These are phyloP conservation scores for Synodontis membranacea DNA, from an alignment of 2,113 vertebrate species.

Conservation along the genomic window DNA sequence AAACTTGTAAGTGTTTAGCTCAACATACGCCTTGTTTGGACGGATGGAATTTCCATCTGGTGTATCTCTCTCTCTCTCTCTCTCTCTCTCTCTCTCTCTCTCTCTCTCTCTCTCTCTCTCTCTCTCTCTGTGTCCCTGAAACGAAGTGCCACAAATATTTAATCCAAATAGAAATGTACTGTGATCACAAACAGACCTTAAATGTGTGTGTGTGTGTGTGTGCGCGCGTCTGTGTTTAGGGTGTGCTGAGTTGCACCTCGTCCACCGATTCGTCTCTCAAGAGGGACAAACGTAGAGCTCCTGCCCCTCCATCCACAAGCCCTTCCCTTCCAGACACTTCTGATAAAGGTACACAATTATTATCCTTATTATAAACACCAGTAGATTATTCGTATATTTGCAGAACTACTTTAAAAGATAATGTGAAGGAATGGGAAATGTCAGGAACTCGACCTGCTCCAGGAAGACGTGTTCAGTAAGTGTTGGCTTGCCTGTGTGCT, in stretches of 20 bases:
- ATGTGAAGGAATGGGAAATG: not conserved
- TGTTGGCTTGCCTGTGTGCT: constrained; percentile 34
- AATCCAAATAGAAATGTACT: too few relatives aligned
- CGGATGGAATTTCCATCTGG: too few relatives aligned
- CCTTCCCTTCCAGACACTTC: constrained; percentile 51
- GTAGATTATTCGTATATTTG: too few relatives aligned
- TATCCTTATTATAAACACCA: not conserved
- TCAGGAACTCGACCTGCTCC: not conserved
- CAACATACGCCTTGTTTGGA: too few relatives aligned
- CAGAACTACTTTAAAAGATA: not conserved
- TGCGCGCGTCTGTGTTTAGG: constrained; percentile 54
- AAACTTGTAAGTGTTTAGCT: too few relatives aligned
- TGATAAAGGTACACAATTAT: constrained; percentile 60
- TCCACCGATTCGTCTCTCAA: constrained; percentile 74
- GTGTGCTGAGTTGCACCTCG: constrained; percentile 53
- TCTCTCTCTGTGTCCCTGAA: too few relatives aligned
- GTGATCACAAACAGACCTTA: not conserved
- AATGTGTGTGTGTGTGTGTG: constrained; percentile 7
- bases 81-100: too few relatives aligned
- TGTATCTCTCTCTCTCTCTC: too few relatives aligned
- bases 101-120: too few relatives aligned
- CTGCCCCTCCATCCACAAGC: constrained; percentile 75
- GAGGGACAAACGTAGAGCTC: constrained; percentile 86
- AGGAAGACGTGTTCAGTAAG: not conserved
- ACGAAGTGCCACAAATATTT: too few relatives aligned